These are phyloP conservation scores for Limanda limanda DNA, from an alignment of 2,113 vertebrate genomes.

Conservation along the genomic window DNA sequence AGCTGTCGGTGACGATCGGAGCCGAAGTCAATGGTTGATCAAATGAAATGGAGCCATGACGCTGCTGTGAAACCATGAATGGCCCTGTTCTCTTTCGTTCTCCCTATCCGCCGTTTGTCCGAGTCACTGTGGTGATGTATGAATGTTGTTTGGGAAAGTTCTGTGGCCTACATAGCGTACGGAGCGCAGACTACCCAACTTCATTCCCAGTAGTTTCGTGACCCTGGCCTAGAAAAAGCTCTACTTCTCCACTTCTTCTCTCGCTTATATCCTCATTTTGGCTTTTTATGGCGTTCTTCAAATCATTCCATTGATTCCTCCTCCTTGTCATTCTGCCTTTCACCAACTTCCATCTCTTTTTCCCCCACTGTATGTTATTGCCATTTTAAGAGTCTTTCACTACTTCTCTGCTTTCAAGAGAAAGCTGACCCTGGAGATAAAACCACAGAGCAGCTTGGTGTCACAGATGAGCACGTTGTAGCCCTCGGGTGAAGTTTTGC, in stretches of 20 bases:
- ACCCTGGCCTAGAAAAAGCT: slow-evolving; percentile 75
- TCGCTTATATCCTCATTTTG: slow-evolving; percentile 8
- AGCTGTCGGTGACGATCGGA: not conserved
- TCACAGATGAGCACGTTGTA: slow-evolving; percentile 21
- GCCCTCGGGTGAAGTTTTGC: slow-evolving; percentile 22
- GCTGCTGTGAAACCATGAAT: not conserved
- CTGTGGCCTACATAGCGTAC: slow-evolving; percentile 69
- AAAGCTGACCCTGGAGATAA: not conserved
- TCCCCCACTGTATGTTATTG: slow-evolving; percentile 4
- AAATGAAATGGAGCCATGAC: not conserved
- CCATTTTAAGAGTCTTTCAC: not conserved
- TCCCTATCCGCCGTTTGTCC: slow-evolving; percentile 21
- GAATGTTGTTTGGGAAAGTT: slow-evolving; percentile 57
- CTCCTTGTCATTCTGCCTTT: slow-evolving; percentile 9
- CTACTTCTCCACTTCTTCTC: slow-evolving; percentile 47
- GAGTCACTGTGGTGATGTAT: slow-evolving; percentile 32
- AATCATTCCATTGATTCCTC: not conserved
- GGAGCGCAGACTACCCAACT: slow-evolving; percentile 26
- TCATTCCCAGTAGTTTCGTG: slow-evolving; percentile 57
- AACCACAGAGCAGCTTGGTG: slow-evolving; percentile 14
- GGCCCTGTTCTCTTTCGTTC: slow-evolving; percentile 41
- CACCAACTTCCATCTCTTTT: not conserved
- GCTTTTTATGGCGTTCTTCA: not conserved
- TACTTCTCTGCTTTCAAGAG: slow-evolving; percentile 9
- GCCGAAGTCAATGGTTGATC: slow-evolving; percentile 9